These are phyloP conservation scores for Ceratina calcarata DNA, from an alignment of 1,140 invertebrate genomes.

Conservation along the genomic window DNA sequence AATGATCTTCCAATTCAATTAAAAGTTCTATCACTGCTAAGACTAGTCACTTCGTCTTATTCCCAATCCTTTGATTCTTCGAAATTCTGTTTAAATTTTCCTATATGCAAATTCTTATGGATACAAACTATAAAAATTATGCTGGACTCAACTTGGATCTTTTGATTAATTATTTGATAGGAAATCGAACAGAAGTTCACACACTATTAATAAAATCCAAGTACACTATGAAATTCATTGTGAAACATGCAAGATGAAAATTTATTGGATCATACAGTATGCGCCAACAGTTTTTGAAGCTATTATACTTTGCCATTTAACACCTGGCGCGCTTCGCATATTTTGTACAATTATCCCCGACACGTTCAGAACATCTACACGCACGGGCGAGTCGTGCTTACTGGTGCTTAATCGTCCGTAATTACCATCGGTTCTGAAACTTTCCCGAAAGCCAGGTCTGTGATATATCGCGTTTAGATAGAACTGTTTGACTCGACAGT, in stretches of 20 bases:
- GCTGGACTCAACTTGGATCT: too few relatives aligned
- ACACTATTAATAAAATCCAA: too few relatives aligned
- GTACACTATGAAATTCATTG: too few relatives aligned
- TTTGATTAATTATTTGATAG: too few relatives aligned
- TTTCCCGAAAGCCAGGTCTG: not conserved
- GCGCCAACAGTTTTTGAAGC: too few relatives aligned
- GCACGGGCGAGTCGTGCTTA: not conserved
- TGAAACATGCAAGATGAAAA: too few relatives aligned
- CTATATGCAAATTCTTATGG: too few relatives aligned
- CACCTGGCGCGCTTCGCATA: not conserved
- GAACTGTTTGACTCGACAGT: constrained; percentile 20
- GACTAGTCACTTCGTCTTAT: not conserved
- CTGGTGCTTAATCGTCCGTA: not conserved
- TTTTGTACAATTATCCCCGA: not conserved
- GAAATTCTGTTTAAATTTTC: not conserved
- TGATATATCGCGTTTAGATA: not conserved
- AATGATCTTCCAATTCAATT: not conserved
- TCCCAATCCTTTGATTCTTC: too few relatives aligned
- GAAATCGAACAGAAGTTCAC: too few relatives aligned
- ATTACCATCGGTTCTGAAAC: constrained; percentile 11
- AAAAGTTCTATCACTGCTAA: too few relatives aligned
- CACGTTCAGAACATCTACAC: not conserved
- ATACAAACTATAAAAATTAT: too few relatives aligned
- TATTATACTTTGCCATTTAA: not conserved
- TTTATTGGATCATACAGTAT: too few relatives aligned